Evolutionary conservation across 53 echinoderm and acorn worm species (phyloP), one percentile per base, ranked within the genome.

Genomic region (Hippasteria phrygiana): DNA sequence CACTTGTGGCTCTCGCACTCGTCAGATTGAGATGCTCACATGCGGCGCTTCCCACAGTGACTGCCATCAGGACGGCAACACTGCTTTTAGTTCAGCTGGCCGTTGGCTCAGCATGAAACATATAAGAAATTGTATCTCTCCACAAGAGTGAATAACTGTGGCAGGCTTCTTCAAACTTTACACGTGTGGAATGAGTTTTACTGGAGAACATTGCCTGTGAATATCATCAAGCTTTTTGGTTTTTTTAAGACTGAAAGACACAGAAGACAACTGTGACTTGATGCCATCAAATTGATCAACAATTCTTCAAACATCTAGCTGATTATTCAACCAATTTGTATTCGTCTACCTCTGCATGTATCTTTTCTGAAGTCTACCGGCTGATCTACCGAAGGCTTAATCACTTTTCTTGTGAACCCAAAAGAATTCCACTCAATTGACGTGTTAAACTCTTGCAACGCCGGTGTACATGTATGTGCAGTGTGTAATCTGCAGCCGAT

Each of bases 1-100:
- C 33, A 67, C 69, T 67, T 67, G 69, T 67, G 69, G 69, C 69
- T 67, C 36, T 31, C 18, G 37, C 69, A 14, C 34, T 26, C 69
- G 9, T 35, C 34, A 24, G 64, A 63, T 24, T 16, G 22, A 36
- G 69, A 59, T 26, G 26, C 59, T 59, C 20, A 45, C 59, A 26
- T 59, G 59, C 27, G 59, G n/a, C 59, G 1, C 59, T 59, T 24
- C 59, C 59, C 26, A 2, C 16, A 51, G 12, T 2, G 59, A 3
- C 20, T 18, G 17, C 54, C 54, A 54, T 54, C 54, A 12, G 3
- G 18, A 54, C 54, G 54, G 54, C 3, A 18, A 13, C 20, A 7
- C 20, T 54, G 12, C 17, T 17, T 54, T 54, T 17, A 54, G 13
- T 54, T 4, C 18, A n/a, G n/a, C n/a, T n/a, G 18, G 13, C 54